Conservation (phyloP, 2,888 invertebrate species). For the Tetragonisca angustula region DNA sequence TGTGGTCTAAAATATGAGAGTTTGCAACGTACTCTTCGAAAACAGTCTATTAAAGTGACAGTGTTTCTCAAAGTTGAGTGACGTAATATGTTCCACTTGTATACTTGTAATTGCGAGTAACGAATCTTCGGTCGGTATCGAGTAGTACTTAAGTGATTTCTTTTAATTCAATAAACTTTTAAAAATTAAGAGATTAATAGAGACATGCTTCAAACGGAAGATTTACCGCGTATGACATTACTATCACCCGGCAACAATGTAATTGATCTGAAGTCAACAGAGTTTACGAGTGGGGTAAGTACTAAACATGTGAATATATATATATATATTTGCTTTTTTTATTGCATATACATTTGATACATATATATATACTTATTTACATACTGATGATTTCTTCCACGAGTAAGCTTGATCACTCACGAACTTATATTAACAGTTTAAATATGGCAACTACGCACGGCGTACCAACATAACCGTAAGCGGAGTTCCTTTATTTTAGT, state of each 20-base stretch:
- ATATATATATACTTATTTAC: not conserved
- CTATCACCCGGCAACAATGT: constrained; percentile 83
- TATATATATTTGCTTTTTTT: not conserved
- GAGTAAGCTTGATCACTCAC: constrained; percentile 17
- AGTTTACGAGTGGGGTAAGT: constrained; percentile 69
- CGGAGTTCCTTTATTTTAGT: constrained; percentile 59
- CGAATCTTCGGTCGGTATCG: constrained; percentile 13
- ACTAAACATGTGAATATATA: not conserved
- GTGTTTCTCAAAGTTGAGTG: constrained; percentile 24
- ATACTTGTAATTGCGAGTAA: constrained; percentile 21
- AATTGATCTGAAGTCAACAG: constrained; percentile 59
- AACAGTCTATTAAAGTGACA: constrained; percentile 22
- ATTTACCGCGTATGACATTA: constrained; percentile 85
- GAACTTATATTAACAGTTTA: constrained; percentile 4
- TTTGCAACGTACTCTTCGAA: not conserved
- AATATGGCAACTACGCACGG: constrained; percentile 66
- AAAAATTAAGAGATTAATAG: not conserved
- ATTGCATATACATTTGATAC: too few species aligned
- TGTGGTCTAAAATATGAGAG: not conserved
- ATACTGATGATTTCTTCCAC: not conserved
- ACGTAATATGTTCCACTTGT: constrained; percentile 42
- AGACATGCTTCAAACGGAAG: constrained; percentile 83
- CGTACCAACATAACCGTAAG: constrained; percentile 56
- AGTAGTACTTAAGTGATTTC: constrained; percentile 1
- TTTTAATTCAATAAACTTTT: not conserved